Evolutionary conservation across 2,888 invertebrate species (phyloP).

Genomic region (Hirtodrosophila histrioides): DNA sequence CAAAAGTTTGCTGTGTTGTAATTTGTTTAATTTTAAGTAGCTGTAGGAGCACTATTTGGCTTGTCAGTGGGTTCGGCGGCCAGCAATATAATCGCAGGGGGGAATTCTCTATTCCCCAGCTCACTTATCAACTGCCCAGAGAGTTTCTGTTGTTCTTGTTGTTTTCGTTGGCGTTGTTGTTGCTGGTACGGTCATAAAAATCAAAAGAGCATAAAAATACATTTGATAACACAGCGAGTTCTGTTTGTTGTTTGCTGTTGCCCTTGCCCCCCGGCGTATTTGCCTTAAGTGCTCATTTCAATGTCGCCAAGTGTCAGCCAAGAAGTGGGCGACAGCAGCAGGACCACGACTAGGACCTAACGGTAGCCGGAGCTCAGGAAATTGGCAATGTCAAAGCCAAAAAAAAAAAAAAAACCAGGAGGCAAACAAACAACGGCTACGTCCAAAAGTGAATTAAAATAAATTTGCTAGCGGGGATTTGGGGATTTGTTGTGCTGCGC

Average conservation of each 20-base stretch:
- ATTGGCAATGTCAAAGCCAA: slow-evolving; percentile 71
- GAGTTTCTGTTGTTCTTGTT: slow-evolving; percentile 43
- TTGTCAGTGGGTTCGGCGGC: slow-evolving; percentile 30
- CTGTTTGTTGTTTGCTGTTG: slow-evolving; percentile 57
- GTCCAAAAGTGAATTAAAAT: slow-evolving; percentile 79
- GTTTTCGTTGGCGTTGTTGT: slow-evolving; percentile 15
- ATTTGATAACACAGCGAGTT: slow-evolving; percentile 74
- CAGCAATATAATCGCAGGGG: slow-evolving; percentile 20
- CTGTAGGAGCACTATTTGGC: slow-evolving; percentile 58
- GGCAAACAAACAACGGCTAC: slow-evolving; percentile 44
- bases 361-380: slow-evolving; percentile 56
- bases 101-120: slow-evolving; percentile 44
- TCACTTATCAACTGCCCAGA: slow-evolving; percentile 69
- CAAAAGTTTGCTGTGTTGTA: slow-evolving; percentile 42
- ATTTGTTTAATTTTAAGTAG: slow-evolving; percentile 80
- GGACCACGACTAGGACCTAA: slow-evolving; percentile 18
- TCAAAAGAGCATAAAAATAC: slow-evolving; percentile 79
- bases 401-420: slow-evolving; percentile 10
- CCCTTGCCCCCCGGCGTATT: slow-evolving; percentile 64
- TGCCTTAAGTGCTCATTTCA: slow-evolving; percentile 79
- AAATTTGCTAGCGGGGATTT: slow-evolving; percentile 79
- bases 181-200: slow-evolving; percentile 70
- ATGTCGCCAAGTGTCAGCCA: slow-evolving; percentile 77
- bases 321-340: slow-evolving; percentile 54
- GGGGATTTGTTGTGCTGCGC: slow-evolving; percentile 78